Base-by-base conservation (phyloP, 2,888 invertebrate species). In the Drosophila nigricruria region DNA sequence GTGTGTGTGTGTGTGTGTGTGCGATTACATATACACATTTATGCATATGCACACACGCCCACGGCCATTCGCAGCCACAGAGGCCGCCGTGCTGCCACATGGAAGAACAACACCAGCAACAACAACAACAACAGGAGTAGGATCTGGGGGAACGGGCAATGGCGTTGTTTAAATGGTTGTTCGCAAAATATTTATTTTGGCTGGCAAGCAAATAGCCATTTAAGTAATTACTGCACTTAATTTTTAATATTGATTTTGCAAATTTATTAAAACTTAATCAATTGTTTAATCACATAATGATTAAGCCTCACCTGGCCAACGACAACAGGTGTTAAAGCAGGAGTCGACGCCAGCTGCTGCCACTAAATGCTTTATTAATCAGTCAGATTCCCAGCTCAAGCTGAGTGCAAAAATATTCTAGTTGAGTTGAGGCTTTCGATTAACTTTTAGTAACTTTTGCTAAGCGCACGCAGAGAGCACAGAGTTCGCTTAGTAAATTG, bases 221-320 rank as follows among this genome's bases (percentile, higher is more conserved):
- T 88, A 89, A 86, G 85, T 86, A 86, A 86, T 86, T 89, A 89
- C 85, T 63, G 73, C 88, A 88, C 89, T 86, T 86, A 82, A 86
- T 86, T 85, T 86, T 89, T 88, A 82, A 85, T 86, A 89, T 86
- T 86, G 88, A 89, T 89, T 89, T 85, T 87, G 69, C 85, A 89
- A 85, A 80, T 89, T 80, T 82, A 89, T 89, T 88, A 85, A 88
- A 89, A 89, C 78, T 84, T 89, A 80, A 86, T 88, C 88, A 89
- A 89, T 88, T 88, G 82, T 82, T 88, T 82, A 82, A 82, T 78
- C 82, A 74, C 74, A 74, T 62, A 79, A 68, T 63, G 68, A 70
- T 53, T 57, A 47, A 36, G 43, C 66, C 71, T 32, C 57, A 69
- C 60, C 74, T 45, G 67, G 58, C 23, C 43, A 36, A n/a, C 2